These are phyloP conservation scores for Takifugu flavidus DNA, from an alignment of 2,113 vertebrate genomes.

Conservation along the genomic window DNA sequence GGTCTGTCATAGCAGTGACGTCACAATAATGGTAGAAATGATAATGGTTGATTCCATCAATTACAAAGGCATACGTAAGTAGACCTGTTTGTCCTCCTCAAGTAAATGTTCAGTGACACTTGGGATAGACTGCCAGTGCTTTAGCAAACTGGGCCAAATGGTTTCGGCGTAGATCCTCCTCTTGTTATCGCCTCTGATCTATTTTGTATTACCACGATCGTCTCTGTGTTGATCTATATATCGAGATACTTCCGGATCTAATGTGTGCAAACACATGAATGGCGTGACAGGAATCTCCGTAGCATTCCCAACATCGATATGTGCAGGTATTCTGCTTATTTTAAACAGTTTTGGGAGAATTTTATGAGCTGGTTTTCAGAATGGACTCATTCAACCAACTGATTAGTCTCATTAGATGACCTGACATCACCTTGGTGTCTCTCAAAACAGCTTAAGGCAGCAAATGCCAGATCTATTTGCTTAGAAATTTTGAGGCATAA, in stretches of 20 bases:
- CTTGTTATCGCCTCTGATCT: slow-evolving; percentile 57
- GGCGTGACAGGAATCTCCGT: too few species aligned
- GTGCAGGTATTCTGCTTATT: too few species aligned
- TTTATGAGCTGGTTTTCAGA: too few species aligned
- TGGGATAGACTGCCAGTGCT: slow-evolving; percentile 72
- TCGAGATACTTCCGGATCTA: neutral
- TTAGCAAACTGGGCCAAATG: slow-evolving; percentile 65
- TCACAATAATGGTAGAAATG: slow-evolving; percentile 83
- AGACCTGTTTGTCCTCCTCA: slow-evolving; percentile 78
- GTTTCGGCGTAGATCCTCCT: slow-evolving; percentile 19
- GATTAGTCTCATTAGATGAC: too few species aligned
- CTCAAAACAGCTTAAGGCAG: neutral
- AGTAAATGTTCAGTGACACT: slow-evolving; percentile 81
- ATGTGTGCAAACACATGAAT: too few species aligned
- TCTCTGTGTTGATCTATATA: slow-evolving; percentile 71
- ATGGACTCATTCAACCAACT: too few species aligned
- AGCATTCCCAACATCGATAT: too few species aligned
- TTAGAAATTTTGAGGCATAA: slow-evolving; percentile 29
- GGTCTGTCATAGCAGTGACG: slow-evolving; percentile 86
- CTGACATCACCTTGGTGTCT: neutral
- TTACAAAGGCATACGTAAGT: slow-evolving; percentile 78
- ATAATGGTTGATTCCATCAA: slow-evolving; percentile 78
- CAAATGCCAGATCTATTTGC: neutral
- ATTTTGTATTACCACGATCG: slow-evolving; percentile 65
- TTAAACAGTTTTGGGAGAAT: too few species aligned